phyloP scores from a whole-genome alignment of 35 echinoderm and acorn worm genomes.

The Heliocidaris tuberculata region DNA sequence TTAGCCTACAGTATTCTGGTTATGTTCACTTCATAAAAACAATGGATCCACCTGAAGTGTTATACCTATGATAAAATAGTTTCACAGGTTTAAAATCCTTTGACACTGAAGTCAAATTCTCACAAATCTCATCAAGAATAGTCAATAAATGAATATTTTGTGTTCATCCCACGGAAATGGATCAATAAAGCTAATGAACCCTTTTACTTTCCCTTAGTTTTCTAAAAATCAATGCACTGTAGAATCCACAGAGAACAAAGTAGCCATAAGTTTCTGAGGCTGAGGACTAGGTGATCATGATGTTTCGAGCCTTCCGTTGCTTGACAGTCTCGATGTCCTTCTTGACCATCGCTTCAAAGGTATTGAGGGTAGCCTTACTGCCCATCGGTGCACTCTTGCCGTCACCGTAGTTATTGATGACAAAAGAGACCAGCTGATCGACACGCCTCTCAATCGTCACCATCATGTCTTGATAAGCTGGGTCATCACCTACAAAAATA shows the following conservation, averaged over 20 bases:
- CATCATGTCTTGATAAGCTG: constrained; percentile 44
- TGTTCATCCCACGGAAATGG: too few species aligned
- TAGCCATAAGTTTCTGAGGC: neutral
- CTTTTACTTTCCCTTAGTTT: too few species aligned
- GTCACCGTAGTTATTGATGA: constrained; percentile 58
- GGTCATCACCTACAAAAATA: neutral
- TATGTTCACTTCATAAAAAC: too few species aligned
- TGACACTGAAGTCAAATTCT: too few species aligned
- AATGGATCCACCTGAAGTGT: too few species aligned
- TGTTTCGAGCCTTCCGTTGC: constrained; percentile 13
- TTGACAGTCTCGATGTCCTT: constrained; percentile 24
- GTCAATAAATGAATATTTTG: too few species aligned
- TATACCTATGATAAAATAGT: too few species aligned
- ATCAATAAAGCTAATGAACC: too few species aligned
- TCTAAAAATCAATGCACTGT: too few species aligned
- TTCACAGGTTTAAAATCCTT: too few species aligned
- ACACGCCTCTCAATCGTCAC: constrained; percentile 45
- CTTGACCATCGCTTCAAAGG: constrained; percentile 31
- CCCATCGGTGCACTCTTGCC: neutral
- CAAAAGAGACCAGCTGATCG: constrained; percentile 47
- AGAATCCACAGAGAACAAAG: neutral
- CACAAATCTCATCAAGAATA: too few species aligned
- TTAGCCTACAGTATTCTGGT: too few species aligned
- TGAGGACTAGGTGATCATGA: constrained; percentile 9
- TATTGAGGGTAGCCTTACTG: neutral